Conservation (phyloP, 2,888 invertebrate species). For the Thera obeliscata region DNA sequence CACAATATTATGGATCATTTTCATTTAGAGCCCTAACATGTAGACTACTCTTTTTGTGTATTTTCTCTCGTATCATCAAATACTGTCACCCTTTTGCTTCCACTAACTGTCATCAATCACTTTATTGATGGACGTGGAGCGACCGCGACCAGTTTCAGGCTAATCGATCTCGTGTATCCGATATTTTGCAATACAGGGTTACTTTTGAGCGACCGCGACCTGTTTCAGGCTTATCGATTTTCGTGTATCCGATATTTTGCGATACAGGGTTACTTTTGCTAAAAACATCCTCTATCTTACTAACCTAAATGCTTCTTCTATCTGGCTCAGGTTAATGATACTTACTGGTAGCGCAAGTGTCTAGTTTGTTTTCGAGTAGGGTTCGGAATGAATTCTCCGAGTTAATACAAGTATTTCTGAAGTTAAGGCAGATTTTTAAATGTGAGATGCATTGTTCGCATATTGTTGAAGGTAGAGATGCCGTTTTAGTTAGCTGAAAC, state of each 20-base stretch:
- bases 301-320: too few species aligned
- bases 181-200: constrained; percentile 4
- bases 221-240: constrained; percentile 13
- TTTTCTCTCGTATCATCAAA: constrained; percentile 44
- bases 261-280: too few species aligned
- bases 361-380: too few species aligned
- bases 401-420: too few species aligned
- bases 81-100: not conserved
- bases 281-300: too few species aligned
- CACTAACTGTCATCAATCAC: constrained; percentile 16
- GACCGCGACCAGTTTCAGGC: constrained; percentile 6
- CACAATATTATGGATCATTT: constrained; percentile 68
- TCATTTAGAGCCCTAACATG: constrained; percentile 62
- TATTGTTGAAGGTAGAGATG: too few species aligned
- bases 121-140: constrained; percentile 14
- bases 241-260: constrained; percentile 15
- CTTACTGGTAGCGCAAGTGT: too few species aligned
- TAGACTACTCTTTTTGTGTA: constrained; percentile 52
- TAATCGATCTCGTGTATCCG: constrained; percentile 16
- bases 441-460: too few species aligned
- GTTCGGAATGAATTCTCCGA: too few species aligned
- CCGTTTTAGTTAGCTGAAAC: too few species aligned
- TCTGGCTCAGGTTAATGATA: too few species aligned
- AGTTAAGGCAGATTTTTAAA: too few species aligned
- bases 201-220: not conserved